These are phyloP conservation scores for Cygnus olor DNA, from an alignment of 2,797 vertebrate genomes.

Conservation along the genomic window DNA sequence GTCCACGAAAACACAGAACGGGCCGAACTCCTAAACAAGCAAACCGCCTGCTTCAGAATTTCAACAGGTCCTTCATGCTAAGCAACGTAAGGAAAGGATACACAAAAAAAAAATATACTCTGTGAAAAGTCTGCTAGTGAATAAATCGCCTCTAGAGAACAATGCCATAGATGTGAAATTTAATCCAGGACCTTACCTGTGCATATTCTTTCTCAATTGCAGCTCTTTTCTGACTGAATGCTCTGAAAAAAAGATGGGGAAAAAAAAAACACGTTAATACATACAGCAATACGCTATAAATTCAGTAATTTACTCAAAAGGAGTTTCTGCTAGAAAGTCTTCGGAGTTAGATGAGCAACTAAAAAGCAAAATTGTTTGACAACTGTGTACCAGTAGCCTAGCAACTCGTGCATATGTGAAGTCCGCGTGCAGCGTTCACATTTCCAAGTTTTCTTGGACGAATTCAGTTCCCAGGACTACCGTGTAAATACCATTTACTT, in stretches of 20 bases:
- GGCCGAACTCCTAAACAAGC: fast-evolving
- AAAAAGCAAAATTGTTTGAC: background rate
- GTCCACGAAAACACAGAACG: background rate
- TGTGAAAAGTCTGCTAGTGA: background rate
- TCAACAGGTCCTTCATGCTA: background rate
- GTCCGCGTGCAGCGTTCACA: background rate
- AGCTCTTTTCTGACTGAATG: conserved; percentile 96
- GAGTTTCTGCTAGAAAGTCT: background rate
- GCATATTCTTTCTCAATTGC: conserved; percentile 95
- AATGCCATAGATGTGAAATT: background rate
- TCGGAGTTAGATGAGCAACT: background rate
- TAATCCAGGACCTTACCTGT: conserved; percentile 84
- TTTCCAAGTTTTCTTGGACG: background rate
- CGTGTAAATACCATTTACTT: background rate
- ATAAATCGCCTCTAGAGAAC: background rate
- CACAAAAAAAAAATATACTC: fast-evolving
- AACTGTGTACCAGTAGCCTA: background rate
- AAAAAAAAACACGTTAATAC: conserved; percentile 7
- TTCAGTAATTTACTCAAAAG: background rate
- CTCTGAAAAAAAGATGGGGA: conserved; percentile 78
- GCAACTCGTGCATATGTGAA: background rate
- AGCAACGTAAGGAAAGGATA: fast-evolving
- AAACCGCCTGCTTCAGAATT: background rate
- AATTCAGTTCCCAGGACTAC: conserved; percentile 10
- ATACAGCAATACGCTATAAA: background rate